Conservation (phyloP, 2,888 invertebrate genomes). For the Rutpela maculata region DNA sequence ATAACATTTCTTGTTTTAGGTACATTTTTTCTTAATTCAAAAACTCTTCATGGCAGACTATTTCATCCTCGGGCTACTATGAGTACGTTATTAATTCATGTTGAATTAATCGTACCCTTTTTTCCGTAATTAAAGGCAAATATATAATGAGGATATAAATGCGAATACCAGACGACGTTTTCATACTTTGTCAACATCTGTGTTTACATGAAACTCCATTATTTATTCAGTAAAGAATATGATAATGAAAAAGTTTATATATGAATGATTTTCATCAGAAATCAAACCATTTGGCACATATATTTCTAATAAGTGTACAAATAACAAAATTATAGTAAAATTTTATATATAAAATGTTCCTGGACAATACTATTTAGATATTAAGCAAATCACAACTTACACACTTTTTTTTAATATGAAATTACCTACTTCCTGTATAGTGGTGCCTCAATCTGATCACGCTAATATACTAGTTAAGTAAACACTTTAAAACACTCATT, state of each 20-base stretch:
- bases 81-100: not conserved
- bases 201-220: not conserved
- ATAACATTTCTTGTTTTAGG: no score
- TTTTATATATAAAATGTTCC: no score
- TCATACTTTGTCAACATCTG: not conserved
- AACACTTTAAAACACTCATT: no score
- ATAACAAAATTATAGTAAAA: no score
- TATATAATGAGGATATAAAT: not conserved
- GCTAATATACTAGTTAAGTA: no score
- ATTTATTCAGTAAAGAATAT: not conserved
- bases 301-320: not conserved
- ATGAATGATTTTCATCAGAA: not conserved
- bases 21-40: not conserved
- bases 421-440: no score
- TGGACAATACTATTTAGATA: no score
- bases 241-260: not conserved
- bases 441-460: no score
- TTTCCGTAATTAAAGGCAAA: not conserved
- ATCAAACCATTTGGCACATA: not conserved
- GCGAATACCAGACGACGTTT: not conserved
- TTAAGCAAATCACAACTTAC: no score
- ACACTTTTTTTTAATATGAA: no score
- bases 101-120: not conserved
- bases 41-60: not conserved
- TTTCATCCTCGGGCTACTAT: not conserved